Evolutionary conservation across 2,113 vertebrate genomes (phyloP).

Genomic region (Tautogolabrus adspersus): DNA sequence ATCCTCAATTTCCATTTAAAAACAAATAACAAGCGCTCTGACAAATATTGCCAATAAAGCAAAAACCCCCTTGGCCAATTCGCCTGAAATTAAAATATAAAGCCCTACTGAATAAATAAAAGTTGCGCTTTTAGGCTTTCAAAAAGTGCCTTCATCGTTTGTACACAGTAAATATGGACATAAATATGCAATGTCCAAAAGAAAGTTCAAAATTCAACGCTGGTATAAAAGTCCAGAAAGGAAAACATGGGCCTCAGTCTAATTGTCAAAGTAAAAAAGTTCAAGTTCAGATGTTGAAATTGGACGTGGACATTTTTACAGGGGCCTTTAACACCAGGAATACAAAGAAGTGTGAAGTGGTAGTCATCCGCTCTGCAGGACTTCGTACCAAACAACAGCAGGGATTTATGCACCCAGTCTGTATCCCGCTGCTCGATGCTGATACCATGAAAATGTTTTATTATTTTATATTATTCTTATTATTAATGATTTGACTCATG

Average conservation of each 20-base stretch:
- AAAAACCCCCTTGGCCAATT: constrained; percentile 84
- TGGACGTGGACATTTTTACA: constrained; percentile 67
- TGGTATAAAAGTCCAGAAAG: constrained; percentile 52
- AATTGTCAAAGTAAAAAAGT: constrained; percentile 43
- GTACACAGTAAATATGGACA: constrained; percentile 73
- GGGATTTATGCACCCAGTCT: constrained; percentile 50
- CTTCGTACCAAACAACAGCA: constrained; percentile 83
- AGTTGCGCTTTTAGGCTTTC: constrained; percentile 87
- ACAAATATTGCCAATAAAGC: constrained; percentile 99
- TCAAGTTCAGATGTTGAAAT: constrained; percentile 62
- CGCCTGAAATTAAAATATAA: constrained; percentile 83
- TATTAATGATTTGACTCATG: constrained; percentile 43
- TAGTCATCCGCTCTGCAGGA: constrained; percentile 84
- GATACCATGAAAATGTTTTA: constrained; percentile 48
- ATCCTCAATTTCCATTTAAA: constrained; percentile 80
- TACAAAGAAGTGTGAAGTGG: constrained; percentile 73
- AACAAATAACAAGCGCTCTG: constrained; percentile 85
- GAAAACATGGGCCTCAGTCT: constrained; percentile 42
- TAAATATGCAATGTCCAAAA: constrained; percentile 56
- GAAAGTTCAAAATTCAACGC: constrained; percentile 59
- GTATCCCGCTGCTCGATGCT: constrained; percentile 61
- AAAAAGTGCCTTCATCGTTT: constrained; percentile 96
- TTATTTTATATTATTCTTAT: constrained; percentile 77
- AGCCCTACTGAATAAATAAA: constrained; percentile 93
- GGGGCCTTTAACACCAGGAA: constrained; percentile 62